phyloP scores from a whole-genome alignment of 1,140 invertebrate species.

The Camponotus floridanus region DNA sequence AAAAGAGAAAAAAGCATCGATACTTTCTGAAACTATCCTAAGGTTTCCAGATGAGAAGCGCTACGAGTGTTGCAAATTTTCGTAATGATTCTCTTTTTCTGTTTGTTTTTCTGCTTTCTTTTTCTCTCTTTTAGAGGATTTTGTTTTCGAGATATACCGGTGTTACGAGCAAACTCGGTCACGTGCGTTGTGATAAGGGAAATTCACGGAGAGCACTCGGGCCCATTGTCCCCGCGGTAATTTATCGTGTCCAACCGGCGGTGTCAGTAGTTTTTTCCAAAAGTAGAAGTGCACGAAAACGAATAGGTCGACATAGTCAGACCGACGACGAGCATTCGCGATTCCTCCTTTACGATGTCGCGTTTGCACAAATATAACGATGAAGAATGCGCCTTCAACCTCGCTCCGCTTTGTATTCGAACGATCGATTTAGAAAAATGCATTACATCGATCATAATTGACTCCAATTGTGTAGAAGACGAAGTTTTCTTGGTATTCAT shows the following conservation, averaged over 20 bases:
- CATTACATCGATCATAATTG: conserved; percentile 27
- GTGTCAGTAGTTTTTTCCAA: conserved; percentile 18
- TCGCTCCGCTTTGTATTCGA: not conserved
- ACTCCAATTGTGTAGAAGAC: not conserved
- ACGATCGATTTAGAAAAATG: not conserved
- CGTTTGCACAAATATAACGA: no score
- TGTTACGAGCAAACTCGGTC: conserved; percentile 62
- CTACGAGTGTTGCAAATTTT: conserved; percentile 11
- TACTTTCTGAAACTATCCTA: not conserved
- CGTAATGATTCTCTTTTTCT: not conserved
- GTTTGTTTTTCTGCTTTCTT: not conserved
- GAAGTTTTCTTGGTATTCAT: not conserved
- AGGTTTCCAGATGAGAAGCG: not conserved
- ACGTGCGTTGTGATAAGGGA: conserved; percentile 52
- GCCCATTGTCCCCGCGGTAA: conserved; percentile 42
- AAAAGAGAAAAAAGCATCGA: not conserved
- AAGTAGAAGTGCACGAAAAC: not conserved
- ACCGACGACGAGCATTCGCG: not conserved
- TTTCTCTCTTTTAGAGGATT: not conserved
- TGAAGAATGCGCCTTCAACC: not conserved
- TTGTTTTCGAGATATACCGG: conserved; percentile 42
- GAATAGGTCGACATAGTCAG: conserved; percentile 30
- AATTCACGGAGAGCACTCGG: conserved; percentile 61
- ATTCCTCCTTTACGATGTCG: not conserved
- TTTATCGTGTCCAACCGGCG: conserved; percentile 23